Percentiles rank a stretch among this genome's conserved stretches.
These are phyloP conservation scores for Trachops cirrhosus DNA, from an alignment of 2,797 vertebrate genomes.

Conservation along the genomic window DNA sequence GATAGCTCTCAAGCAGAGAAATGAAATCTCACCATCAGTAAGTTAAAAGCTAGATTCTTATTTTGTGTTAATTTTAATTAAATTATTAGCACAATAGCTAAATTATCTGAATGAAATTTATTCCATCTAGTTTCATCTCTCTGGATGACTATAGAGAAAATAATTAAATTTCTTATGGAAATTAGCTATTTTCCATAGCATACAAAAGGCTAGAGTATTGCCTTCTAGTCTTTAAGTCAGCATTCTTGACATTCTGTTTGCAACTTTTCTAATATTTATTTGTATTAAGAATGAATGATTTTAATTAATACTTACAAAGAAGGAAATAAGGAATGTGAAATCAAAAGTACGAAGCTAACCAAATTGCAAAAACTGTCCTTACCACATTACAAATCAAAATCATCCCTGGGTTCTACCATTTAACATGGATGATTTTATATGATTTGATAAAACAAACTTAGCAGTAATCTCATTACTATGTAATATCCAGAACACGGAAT, in stretches of 20 bases:
- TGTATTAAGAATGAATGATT: slow-evolving; percentile 73
- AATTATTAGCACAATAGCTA: slow-evolving; percentile 78
- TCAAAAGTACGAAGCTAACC: slow-evolving; percentile 53
- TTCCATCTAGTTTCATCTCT: slow-evolving; percentile 59
- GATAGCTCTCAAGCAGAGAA: slow-evolving; percentile 75
- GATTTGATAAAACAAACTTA: slow-evolving; percentile 42
- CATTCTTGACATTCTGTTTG: slow-evolving; percentile 58
- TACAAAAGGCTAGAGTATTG: slow-evolving; percentile 47
- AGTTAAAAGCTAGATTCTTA: slow-evolving; percentile 65
- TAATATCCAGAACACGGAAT: neutral
- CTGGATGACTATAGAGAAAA: slow-evolving; percentile 68
- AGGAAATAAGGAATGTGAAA: slow-evolving; percentile 54
- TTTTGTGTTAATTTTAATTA: slow-evolving; percentile 75
- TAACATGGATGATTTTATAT: slow-evolving; percentile 1
- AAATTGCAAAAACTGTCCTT: slow-evolving; percentile 60
- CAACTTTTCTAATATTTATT: slow-evolving; percentile 69
- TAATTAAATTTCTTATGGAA: slow-evolving; percentile 71
- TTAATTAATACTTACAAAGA: slow-evolving; percentile 74
- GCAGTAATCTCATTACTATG: neutral
- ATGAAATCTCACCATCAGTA: slow-evolving; percentile 73
- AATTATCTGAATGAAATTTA: slow-evolving; percentile 68
- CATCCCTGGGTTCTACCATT: neutral
- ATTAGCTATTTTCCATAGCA: slow-evolving; percentile 56
- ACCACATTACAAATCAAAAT: slow-evolving; percentile 51
- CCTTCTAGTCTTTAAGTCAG: slow-evolving; percentile 39